phyloP scores from a whole-genome alignment of 2,888 invertebrate genomes.

The Camponotus fellah region DNA sequence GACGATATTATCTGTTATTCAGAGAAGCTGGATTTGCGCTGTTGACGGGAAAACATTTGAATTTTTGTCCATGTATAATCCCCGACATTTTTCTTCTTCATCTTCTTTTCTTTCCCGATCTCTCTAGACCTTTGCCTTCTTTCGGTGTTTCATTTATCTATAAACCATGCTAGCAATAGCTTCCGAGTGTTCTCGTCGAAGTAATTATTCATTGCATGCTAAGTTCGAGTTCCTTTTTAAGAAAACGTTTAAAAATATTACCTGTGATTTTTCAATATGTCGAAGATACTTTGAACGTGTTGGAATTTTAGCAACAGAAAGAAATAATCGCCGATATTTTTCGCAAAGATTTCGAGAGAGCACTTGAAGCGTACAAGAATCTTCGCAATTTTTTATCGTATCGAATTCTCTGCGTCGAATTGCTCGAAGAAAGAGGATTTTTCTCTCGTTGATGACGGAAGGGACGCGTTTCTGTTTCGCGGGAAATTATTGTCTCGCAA shows the following conservation, averaged over 20 bases:
- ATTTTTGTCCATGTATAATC: conserved; percentile 46
- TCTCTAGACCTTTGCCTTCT: conserved; percentile 19
- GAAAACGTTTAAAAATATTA: not conserved
- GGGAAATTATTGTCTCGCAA: conserved; percentile 50
- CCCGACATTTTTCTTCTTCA: conserved; percentile 31
- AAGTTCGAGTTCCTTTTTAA: not conserved
- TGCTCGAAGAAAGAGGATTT: conserved; percentile 13
- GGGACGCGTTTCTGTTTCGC: conserved; percentile 37
- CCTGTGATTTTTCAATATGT: not conserved
- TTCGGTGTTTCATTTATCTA: conserved; percentile 26
- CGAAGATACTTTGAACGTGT: not conserved
- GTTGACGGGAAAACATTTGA: conserved; percentile 57
- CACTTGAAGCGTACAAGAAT: not conserved
- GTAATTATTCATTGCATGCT: conserved; percentile 19
- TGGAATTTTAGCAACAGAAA: not conserved
- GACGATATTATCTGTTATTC: conserved; percentile 52
- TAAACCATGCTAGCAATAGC: conserved; percentile 15
- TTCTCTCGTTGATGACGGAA: conserved; percentile 12
- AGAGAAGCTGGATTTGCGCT: conserved; percentile 56
- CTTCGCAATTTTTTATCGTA: conserved; percentile 25
- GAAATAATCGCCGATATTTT: not conserved
- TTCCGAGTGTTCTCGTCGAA: not conserved
- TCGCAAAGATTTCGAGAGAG: not conserved
- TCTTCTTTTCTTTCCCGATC: not conserved
- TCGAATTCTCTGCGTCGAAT: conserved; percentile 18